Percentiles rank a stretch among this genome's conserved stretches.
phyloP scores from a whole-genome alignment of 2,888 invertebrate genomes.

The Dioctria rufipes region DNA sequence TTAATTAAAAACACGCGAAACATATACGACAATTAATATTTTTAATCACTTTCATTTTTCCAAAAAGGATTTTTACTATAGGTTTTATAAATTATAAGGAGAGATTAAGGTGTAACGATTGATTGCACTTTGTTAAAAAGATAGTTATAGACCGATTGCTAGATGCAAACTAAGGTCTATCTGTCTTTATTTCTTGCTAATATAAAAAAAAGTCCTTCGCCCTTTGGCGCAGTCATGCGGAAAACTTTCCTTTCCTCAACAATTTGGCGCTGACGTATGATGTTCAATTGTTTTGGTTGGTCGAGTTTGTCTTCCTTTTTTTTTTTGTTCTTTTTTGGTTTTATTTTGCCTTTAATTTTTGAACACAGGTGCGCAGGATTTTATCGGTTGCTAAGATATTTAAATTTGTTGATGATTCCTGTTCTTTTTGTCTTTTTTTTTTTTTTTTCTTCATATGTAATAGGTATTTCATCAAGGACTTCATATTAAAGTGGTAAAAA shows the following conservation, averaged over 20 bases:
- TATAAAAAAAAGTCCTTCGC: conserved; percentile 56
- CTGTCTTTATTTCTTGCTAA: conserved; percentile 30
- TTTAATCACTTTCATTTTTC: conserved; percentile 41
- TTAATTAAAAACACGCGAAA: neutral
- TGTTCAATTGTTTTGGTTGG: conserved; percentile 67
- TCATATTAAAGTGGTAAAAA: neutral
- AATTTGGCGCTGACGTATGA: conserved; percentile 46
- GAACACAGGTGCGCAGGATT: conserved; percentile 46
- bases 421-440: neutral
- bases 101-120: too few relatives aligned
- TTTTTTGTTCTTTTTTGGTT: neutral
- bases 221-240: conserved; percentile 67
- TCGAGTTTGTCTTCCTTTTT: conserved; percentile 47
- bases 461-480: neutral
- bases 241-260: conserved; percentile 56
- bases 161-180: conserved; percentile 50
- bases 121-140: conserved; percentile 17
- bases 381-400: conserved; percentile 33
- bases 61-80: neutral
- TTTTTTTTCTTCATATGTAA: neutral
- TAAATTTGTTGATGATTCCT: conserved; percentile 24
- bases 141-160: conserved; percentile 49
- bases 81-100: neutral
- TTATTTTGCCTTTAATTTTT: neutral
- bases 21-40: neutral